These are phyloP conservation scores for Sarcophaga bullata DNA, from an alignment of 1,140 invertebrate species.

Conservation along the genomic window DNA sequence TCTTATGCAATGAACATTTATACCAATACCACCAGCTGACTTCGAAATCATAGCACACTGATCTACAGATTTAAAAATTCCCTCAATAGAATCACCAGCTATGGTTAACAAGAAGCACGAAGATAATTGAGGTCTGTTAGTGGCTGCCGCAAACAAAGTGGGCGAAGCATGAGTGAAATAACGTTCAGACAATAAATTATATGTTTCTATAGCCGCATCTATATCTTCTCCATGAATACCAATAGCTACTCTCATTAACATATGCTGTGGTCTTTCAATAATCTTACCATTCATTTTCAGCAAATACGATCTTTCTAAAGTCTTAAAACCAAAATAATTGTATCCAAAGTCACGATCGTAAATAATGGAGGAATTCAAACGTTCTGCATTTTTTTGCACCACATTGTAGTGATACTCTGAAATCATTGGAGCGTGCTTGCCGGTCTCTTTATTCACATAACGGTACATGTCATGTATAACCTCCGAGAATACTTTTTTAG, in stretches of 20 bases:
- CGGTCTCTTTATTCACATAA: slow-evolving; percentile 79
- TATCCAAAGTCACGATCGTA: slow-evolving; percentile 98
- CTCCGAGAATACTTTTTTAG: slow-evolving; percentile 90
- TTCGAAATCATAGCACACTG: slow-evolving; percentile 97
- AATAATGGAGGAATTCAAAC: slow-evolving; percentile 94
- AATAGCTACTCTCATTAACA: slow-evolving; percentile 98
- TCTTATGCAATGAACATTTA: slow-evolving; percentile 97
- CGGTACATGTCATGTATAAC: slow-evolving; percentile 90
- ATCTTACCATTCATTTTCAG: slow-evolving; percentile 94
- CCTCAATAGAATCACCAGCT: slow-evolving; percentile 96
- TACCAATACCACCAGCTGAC: slow-evolving; percentile 95
- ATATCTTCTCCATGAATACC: slow-evolving; percentile 97
- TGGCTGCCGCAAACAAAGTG: slow-evolving; percentile 96
- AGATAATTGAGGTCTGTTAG: slow-evolving; percentile 90
- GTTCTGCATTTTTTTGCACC: slow-evolving; percentile 87
- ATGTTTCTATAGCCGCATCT: slow-evolving; percentile 94
- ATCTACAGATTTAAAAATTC: slow-evolving; percentile 95
- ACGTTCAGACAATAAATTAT: slow-evolving; percentile 93
- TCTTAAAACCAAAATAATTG: slow-evolving; percentile 99
- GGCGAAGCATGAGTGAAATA: slow-evolving; percentile 99
- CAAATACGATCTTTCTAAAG: slow-evolving; percentile 94
- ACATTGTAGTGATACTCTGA: slow-evolving; percentile 85
- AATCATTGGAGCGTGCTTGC: slow-evolving; percentile 81
- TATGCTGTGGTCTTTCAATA: slow-evolving; percentile 96
- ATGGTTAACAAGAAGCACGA: slow-evolving; percentile 97